Conservation (phyloP, 2,797 vertebrate genomes). For the Erpetoichthys calabaricus region DNA sequence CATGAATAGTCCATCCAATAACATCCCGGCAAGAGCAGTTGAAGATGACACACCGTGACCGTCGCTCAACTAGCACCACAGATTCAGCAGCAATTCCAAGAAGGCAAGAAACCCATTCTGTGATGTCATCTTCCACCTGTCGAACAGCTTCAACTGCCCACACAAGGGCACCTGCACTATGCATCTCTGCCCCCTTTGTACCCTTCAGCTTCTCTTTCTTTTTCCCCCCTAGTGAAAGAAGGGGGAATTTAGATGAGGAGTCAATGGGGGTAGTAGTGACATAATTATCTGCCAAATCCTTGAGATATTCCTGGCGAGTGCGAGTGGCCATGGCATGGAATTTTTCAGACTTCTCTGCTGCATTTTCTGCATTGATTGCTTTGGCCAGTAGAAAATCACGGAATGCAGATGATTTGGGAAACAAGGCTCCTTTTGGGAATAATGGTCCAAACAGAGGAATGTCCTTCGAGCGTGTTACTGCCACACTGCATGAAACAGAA, state of each 20-base stretch:
- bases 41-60: constrained; percentile 58
- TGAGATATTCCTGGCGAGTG: constrained; percentile 79
- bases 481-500: constrained; percentile 47
- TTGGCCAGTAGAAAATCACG: constrained; percentile 80
- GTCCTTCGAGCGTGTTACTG: constrained; percentile 81
- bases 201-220: constrained; percentile 66
- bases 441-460: constrained; percentile 75
- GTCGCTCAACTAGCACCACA: constrained; percentile 64
- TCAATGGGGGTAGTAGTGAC: constrained; percentile 76
- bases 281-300: constrained; percentile 73
- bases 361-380: constrained; percentile 79
- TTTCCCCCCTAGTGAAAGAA: constrained; percentile 66
- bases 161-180: constrained; percentile 61
- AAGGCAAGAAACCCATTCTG: constrained; percentile 50
- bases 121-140: constrained; percentile 12
- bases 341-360: constrained; percentile 72
- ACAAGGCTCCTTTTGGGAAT: constrained; percentile 62
- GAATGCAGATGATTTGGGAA: constrained; percentile 56
- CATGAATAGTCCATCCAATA: constrained; percentile 71
- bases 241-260: constrained; percentile 71
- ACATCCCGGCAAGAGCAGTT: constrained; percentile 81
- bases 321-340: constrained; percentile 85
- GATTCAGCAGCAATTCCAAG: constrained; percentile 70
- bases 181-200: constrained; percentile 56
- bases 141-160: constrained; percentile 55